Conservation (phyloP, 2,797 vertebrate species). For the Carcharodon carcharias region DNA sequence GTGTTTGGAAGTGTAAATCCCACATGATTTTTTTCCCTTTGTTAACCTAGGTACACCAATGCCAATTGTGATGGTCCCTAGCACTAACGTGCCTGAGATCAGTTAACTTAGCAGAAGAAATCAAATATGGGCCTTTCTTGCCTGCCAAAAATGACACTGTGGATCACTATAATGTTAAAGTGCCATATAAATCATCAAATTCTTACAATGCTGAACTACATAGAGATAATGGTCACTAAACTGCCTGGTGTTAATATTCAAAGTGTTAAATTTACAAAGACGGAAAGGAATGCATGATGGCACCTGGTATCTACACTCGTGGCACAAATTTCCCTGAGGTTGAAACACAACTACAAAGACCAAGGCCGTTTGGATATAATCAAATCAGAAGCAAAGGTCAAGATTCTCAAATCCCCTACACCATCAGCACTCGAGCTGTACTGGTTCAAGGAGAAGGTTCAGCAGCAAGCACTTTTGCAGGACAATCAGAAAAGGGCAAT, state of each 20-base stretch:
- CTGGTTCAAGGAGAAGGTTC: background rate
- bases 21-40: background rate
- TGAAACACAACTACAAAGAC: background rate
- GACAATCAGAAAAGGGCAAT: background rate
- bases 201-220: conserved; percentile 63
- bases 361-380: background rate
- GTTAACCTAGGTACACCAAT: background rate
- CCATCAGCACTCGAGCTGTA: background rate
- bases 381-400: background rate
- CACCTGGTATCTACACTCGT: background rate
- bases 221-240: conserved; percentile 56
- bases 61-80: background rate
- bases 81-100: background rate
- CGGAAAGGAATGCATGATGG: background rate
- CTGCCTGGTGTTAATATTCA: background rate
- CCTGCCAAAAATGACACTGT: conserved; percentile 68
- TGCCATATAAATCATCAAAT: conserved; percentile 60
- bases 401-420: background rate
- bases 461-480: background rate
- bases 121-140: background rate
- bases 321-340: background rate
- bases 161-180: conserved; percentile 84
- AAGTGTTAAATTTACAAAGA: background rate
- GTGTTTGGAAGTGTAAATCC: background rate
- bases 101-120: background rate